Base-by-base conservation (phyloP, 2,888 invertebrate genomes). In the Chrysolina oricalcia region DNA sequence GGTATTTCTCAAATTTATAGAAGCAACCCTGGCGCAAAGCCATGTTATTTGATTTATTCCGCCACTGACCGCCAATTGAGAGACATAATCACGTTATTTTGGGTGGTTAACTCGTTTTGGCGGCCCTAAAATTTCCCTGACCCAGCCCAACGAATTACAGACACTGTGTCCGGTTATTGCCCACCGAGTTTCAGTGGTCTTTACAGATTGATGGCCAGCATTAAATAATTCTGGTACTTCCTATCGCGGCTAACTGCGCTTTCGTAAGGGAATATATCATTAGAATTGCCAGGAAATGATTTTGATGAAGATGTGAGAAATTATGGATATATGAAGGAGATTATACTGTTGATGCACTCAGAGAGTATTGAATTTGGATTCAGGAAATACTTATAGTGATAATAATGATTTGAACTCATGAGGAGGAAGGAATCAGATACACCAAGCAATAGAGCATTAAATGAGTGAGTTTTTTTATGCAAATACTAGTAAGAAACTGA, bases 1-100 rank as follows among this genome's bases (percentile, higher is more conserved):
- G 15, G 23, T 13, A 59, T 59, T 27, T 23, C 35, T n/a, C 21
- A 23, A 56, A 56, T 56, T 23, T 56, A 56, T 56, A 27, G 59
- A 3, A 27, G 15, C 59, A 15, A 27, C 15, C 27, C 23, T 15
- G 27, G n/a, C 59, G 59, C 35, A 17, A 15, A 27, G 15, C 74
- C 70, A 59, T 70, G 65, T 53, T 27, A 59, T 59, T 59, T 65
- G 70, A 68, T 74, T 74, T 56, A 65, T 40, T 46, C 56, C 64
- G 46, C 59, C 56, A 59, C 56, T 70, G 64, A 56, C 56, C 63
- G 64, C 43, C 72, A 64, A 63, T 69, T 72, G 59, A 46, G 64
- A 67, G 72, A 72, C 63, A 75, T 75, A 75, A 72, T 68, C 72
- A 65, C 72, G 71, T 72, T 68, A 75, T 72, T 71, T 68, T 41